These are phyloP conservation scores for Aratinga solstitialis DNA, from an alignment of 2,797 vertebrate species.

Conservation along the genomic window DNA sequence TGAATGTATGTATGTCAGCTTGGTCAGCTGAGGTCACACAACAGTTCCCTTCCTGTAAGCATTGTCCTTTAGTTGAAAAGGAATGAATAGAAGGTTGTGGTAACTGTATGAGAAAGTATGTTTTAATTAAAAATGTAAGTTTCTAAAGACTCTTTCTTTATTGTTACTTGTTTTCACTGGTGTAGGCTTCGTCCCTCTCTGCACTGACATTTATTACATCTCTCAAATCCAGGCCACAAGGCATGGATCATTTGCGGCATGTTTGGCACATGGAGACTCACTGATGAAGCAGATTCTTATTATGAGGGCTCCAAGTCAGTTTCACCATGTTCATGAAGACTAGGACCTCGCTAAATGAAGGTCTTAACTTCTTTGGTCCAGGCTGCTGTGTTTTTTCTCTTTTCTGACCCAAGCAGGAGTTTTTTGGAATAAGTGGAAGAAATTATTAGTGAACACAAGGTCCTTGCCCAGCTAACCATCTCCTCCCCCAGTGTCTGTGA, in stretches of 20 bases:
- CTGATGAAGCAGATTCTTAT: not conserved
- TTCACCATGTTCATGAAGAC: not conserved
- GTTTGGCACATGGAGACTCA: not conserved
- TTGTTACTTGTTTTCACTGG: constrained; percentile 3
- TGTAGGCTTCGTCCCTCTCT: not conserved
- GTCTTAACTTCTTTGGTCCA: not conserved
- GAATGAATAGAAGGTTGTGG: not conserved
- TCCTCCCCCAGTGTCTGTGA: not conserved
- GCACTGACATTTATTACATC: not conserved
- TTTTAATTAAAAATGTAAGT: not conserved
- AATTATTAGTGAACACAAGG: not conserved
- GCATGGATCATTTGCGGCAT: not conserved
- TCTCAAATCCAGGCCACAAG: not conserved
- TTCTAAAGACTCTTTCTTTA: constrained; percentile 3
- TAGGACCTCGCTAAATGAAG: not conserved
- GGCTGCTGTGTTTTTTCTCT: not conserved
- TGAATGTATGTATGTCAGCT: not conserved
- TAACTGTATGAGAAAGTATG: not conserved
- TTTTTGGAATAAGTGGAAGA: not conserved
- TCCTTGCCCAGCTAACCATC: accelerated
- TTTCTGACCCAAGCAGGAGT: not conserved
- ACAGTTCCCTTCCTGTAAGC: not conserved
- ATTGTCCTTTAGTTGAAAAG: constrained; percentile 17
- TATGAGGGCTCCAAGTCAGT: not conserved
- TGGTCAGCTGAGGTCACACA: not conserved